Conservation (phyloP, 2,888 invertebrate species). For the Anoncus sp. region DNA sequence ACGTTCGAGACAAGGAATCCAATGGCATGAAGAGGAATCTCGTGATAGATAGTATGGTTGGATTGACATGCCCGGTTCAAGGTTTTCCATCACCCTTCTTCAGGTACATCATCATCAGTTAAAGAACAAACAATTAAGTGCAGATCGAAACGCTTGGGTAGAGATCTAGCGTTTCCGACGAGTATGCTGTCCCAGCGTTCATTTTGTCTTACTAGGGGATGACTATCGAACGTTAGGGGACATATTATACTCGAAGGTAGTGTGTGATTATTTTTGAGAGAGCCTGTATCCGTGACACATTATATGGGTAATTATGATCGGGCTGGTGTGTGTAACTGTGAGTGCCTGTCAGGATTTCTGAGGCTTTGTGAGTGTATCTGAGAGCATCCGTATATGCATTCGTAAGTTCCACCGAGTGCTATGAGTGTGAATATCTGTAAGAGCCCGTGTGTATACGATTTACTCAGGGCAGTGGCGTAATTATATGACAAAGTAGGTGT, state of each 20-base stretch:
- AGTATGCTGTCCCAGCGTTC: slow-evolving; percentile 85
- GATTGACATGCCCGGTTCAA: slow-evolving; percentile 86
- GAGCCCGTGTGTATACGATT: too few relatives aligned
- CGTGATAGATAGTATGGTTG: slow-evolving; percentile 73
- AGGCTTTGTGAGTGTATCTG: neutral
- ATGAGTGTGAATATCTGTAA: too few relatives aligned
- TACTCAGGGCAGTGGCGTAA: too few relatives aligned
- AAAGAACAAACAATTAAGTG: neutral
- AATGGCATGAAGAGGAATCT: slow-evolving; percentile 76
- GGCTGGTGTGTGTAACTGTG: neutral
- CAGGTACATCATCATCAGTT: slow-evolving; percentile 80
- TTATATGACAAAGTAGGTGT: too few relatives aligned
- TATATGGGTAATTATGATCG: neutral
- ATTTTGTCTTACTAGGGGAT: slow-evolving; percentile 74
- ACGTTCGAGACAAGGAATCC: slow-evolving; percentile 82
- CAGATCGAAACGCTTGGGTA: neutral
- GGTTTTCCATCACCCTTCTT: slow-evolving; percentile 84
- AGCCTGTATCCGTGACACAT: too few relatives aligned
- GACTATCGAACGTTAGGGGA: too few relatives aligned
- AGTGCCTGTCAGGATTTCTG: neutral
- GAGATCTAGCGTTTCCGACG: slow-evolving; percentile 76
- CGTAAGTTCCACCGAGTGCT: too few relatives aligned
- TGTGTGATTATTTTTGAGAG: too few relatives aligned
- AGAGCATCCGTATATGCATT: neutral
- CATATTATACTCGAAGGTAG: neutral